Conservation (phyloP, 2,888 invertebrate genomes). For the Trissoscelio sp. region DNA sequence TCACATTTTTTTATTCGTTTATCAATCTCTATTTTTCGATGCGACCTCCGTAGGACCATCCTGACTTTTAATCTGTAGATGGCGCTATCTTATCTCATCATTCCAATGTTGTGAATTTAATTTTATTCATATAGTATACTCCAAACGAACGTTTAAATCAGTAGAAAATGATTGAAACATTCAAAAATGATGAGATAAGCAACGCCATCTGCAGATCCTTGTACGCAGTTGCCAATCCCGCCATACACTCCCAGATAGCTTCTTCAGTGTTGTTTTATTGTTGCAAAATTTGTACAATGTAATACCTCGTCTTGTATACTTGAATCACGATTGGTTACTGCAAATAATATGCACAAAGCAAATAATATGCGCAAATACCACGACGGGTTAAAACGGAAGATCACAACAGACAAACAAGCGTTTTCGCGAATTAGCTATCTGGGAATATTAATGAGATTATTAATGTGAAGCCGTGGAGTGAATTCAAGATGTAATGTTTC, state of each 20-base stretch:
- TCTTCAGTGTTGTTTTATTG: conserved; percentile 14
- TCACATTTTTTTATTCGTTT: conserved; percentile 19
- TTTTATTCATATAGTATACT: too few species aligned
- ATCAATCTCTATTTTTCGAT: not conserved
- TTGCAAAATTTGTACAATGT: not conserved
- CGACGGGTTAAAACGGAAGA: conserved; percentile 25
- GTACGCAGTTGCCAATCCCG: conserved; percentile 34
- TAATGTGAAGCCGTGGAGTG: conserved; percentile 39
- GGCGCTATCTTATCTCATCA: not conserved
- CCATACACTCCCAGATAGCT: conserved; percentile 64
- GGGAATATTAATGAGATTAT: conserved; percentile 59
- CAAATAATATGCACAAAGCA: too few species aligned
- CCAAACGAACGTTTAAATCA: not conserved
- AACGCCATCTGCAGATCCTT: not conserved
- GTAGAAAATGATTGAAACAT: too few species aligned
- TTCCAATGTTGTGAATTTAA: too few species aligned
- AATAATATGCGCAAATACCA: too few species aligned
- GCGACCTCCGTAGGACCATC: conserved; percentile 10
- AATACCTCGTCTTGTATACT: conserved; percentile 59
- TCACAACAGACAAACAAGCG: conserved; percentile 28
- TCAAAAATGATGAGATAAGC: not conserved
- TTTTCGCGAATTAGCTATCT: conserved; percentile 62
- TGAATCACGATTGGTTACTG: conserved; percentile 18
- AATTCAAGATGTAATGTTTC: conserved; percentile 12
- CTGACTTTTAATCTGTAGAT: not conserved